A percentile compares a stretch with the other conserved stretches of the same genome.
Evolutionary conservation across 1,140 invertebrate species (phyloP).

Genomic region (Dendrolimus kikuchii): DNA sequence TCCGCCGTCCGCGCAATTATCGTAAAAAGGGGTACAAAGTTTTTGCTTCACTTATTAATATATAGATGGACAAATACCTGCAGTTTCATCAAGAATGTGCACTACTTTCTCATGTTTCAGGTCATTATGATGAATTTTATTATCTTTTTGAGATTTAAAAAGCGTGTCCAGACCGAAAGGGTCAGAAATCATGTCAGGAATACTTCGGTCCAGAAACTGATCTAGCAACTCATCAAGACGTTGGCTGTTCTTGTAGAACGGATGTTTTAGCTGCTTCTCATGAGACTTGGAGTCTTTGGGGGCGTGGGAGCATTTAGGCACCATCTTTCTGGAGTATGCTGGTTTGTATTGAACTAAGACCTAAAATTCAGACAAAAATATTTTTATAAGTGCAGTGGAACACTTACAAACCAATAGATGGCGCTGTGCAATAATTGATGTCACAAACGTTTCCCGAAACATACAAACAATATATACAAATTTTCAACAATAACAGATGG

Average conservation of each 20-base stretch:
- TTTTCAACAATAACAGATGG: no score
- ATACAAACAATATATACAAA: no score
- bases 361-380: no score
- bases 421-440: no score
- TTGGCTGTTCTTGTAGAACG: conserved; percentile 42
- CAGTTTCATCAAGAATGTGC: conserved; percentile 1
- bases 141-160: conserved; percentile 8
- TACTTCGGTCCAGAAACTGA: conserved; percentile 19
- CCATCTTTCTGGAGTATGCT: conserved; percentile 18
- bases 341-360: conserved; percentile 24
- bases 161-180: conserved; percentile 14
- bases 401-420: no score
- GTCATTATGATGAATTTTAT: conserved; percentile 10
- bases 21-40: no score
- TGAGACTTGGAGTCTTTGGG: conserved; percentile 29
- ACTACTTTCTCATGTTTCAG: conserved; percentile 7
- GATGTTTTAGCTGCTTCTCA: conserved; percentile 41
- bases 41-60: no score
- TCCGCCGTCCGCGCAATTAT: no score
- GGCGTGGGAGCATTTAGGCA: conserved; percentile 40
- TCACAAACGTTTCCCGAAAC: no score
- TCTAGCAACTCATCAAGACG: conserved; percentile 38
- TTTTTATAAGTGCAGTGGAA: no score
- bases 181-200: conserved; percentile 20
- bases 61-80: no score